Percentiles rank a stretch among this genome's conserved stretches.
These are phyloP conservation scores for Hesperia comma DNA, from an alignment of 2,888 invertebrate genomes.

Conservation along the genomic window DNA sequence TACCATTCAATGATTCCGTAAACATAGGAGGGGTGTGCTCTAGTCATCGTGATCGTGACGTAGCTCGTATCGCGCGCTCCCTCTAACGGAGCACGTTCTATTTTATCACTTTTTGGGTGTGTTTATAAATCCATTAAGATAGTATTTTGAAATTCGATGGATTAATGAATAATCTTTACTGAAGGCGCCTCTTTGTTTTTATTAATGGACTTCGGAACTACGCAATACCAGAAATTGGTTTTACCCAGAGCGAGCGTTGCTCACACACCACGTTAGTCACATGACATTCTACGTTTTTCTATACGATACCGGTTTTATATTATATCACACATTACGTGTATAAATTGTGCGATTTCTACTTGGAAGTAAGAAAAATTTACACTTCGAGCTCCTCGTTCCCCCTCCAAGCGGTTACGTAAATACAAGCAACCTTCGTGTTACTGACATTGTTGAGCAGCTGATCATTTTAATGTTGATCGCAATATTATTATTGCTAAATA, in stretches of 20 bases:
- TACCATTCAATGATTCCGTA: conserved; percentile 8
- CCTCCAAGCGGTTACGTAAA: too few species aligned
- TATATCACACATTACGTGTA: conserved; percentile 3
- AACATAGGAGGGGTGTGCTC: conserved; percentile 9
- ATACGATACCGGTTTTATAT: conserved; percentile 11
- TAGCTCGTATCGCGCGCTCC: neutral
- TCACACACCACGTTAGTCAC: conserved; percentile 19
- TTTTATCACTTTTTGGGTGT: neutral
- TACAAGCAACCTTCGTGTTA: too few species aligned
- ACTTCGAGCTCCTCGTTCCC: too few species aligned
- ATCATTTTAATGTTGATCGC: neutral
- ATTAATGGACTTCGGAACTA: conserved; percentile 10
- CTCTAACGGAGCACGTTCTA: neutral
- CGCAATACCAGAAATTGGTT: conserved; percentile 20
- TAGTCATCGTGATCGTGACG: neutral
- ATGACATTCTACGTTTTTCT: conserved; percentile 18
- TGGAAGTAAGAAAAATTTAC: too few species aligned
- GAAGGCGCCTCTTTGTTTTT: neutral
- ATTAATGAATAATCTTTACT: too few species aligned
- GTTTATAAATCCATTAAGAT: too few species aligned
- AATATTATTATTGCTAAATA: neutral
- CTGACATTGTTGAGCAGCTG: too few species aligned
- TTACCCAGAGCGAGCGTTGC: conserved; percentile 27
- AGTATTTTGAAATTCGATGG: too few species aligned
- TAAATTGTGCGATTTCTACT: too few species aligned